Base-by-base conservation (phyloP, 2,888 invertebrate genomes). In the Lithophane leautieri region DNA sequence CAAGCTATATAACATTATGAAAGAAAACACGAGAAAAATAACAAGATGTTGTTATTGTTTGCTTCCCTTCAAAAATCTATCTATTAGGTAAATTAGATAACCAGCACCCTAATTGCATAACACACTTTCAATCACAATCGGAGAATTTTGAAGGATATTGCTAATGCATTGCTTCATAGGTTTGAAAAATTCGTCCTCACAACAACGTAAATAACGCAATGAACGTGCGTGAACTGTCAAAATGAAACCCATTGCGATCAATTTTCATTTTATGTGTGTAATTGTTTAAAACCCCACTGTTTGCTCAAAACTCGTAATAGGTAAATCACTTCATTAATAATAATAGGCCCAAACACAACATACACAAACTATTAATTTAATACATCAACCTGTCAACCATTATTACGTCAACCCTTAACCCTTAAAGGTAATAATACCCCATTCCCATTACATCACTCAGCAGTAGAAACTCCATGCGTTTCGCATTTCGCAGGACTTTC, bases 401-500 rank as follows among this genome's bases (percentile, higher is more conserved):
- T 77, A 82, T 78, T 80, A 40, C 73, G 66, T 60, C 44, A 22
- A 78, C 73, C 73, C 70, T 65, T 12, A 78, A 83, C 69, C 80
- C 80, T 70, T 76, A 71, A 58, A 69, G n/a, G 69, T 60, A 81
- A n/a, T n/a, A n/a, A n/a, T n/a, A n/a, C n/a, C n/a, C 71, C 79
- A 78, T 69, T 78, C 69, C 70, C 63, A 77, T 79, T 76, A 65
- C 76, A 84, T 80, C 77, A 71, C 72, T 82, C 78, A 83, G 70
- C 66, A 50, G 34, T 82, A 84, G 82, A n/a, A 79, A 79, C 84
- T 74, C 86, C 80, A 83, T 85, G 73, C 81, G 56, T 87, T 76
- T 80, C 71, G 42, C 62, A 70, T 42, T 70, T 82, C 70, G 44
- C 69, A 79, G 82, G 86, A 85, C 79, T 86, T 85, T 70, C 75